Percentiles rank a stretch among this genome's conserved stretches.
phyloP scores from a whole-genome alignment of 2,113 vertebrate genomes.

The Vombatus ursinus region DNA sequence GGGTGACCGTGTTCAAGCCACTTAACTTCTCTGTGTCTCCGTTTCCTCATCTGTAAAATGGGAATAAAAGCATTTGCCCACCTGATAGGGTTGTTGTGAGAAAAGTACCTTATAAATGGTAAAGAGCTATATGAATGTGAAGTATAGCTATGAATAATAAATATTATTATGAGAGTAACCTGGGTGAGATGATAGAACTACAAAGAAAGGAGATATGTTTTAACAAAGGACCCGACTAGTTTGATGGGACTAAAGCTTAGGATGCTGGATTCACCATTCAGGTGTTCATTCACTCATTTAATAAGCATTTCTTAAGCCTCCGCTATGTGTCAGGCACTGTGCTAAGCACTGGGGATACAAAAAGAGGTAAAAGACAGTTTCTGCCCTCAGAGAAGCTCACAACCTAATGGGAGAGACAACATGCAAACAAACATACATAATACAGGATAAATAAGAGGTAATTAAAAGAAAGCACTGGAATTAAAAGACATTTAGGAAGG shows the following conservation, averaged over 20 bases:
- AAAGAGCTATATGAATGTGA: not conserved
- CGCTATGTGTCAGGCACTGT: not conserved
- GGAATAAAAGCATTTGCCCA: not conserved
- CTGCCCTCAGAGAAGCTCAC: not conserved
- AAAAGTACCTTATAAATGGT: not conserved
- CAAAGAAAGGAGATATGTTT: not conserved
- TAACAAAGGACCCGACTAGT: not conserved
- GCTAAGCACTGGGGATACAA: not conserved
- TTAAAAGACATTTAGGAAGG: not conserved
- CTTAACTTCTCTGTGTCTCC: not conserved
- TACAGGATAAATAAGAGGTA: not conserved
- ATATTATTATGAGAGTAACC: not conserved
- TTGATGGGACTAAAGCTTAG: not conserved
- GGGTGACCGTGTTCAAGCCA: not conserved
- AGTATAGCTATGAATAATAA: not conserved
- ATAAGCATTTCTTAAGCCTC: not conserved
- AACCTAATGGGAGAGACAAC: not conserved
- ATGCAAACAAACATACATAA: not conserved
- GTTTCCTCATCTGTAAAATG: not conserved
- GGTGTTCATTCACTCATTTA: not conserved
- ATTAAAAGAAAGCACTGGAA: not conserved
- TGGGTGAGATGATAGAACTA: not conserved
- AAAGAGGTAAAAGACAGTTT: not conserved
- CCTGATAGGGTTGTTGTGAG: not conserved
- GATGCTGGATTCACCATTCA: not conserved